These are phyloP conservation scores for Ceratina calcarata DNA, from an alignment of 1,140 invertebrate species.

Conservation along the genomic window DNA sequence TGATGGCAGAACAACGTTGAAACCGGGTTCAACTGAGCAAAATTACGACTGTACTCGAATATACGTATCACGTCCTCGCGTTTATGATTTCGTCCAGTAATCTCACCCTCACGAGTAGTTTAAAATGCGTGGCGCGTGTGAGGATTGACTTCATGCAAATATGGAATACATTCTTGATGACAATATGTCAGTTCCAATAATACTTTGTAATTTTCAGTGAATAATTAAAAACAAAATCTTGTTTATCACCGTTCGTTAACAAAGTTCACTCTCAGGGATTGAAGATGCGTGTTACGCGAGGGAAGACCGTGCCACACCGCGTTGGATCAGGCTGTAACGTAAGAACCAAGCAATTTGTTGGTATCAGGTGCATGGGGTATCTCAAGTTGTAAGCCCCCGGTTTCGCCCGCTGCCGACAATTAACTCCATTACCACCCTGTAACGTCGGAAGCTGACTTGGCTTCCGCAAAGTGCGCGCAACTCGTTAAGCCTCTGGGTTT, in stretches of 20 bases:
- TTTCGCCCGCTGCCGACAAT: constrained; percentile 71
- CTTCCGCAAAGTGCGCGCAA: constrained; percentile 65
- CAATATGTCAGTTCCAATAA: no score
- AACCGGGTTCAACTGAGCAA: constrained; percentile 57
- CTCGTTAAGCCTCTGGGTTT: constrained; percentile 77
- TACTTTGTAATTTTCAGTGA: no score
- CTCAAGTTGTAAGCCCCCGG: constrained; percentile 77
- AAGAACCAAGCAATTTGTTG: constrained; percentile 77
- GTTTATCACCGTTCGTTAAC: background rate
- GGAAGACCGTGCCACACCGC: constrained; percentile 16
- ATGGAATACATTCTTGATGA: no score
- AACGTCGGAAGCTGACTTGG: constrained; percentile 72
- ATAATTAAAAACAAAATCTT: background rate
- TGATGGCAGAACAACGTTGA: constrained; percentile 55
- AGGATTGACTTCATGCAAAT: no score
- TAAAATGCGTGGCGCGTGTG: no score
- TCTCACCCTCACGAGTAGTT: no score
- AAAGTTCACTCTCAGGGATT: constrained; percentile 12
- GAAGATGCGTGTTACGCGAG: constrained; percentile 42
- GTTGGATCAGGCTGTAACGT: constrained; percentile 69
- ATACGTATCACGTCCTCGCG: constrained; percentile 4
- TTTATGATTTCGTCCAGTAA: background rate
- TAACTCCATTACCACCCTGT: constrained; percentile 80
- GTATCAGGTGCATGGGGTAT: constrained; percentile 77
- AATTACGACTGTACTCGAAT: constrained; percentile 55